A percentile compares a stretch with the other conserved stretches of the same genome.
Evolutionary conservation across 2,797 vertebrate genomes (phyloP).

Genomic region (Choloepus didactylus): DNA sequence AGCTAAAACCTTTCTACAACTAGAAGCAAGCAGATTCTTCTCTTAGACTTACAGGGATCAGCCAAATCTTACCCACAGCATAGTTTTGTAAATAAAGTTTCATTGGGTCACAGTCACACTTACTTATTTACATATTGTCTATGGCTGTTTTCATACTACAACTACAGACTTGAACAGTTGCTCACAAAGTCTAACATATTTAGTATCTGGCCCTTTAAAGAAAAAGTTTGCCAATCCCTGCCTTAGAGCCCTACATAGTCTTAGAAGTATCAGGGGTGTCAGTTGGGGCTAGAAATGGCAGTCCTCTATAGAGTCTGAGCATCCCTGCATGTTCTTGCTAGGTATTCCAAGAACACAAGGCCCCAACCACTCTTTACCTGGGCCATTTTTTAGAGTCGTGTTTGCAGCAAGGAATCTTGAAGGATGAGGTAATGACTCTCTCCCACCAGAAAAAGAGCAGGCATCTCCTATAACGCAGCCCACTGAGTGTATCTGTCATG

Average conservation of each 20-base stretch:
- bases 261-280: not conserved
- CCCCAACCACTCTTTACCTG: not conserved
- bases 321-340: not conserved
- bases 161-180: not conserved
- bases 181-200: not conserved
- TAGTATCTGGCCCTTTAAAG: not conserved
- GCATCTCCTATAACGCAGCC: not conserved
- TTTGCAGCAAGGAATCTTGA: not conserved
- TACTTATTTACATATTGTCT: not conserved
- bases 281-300: not conserved
- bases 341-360: not conserved
- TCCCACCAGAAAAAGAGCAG: not conserved
- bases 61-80: not conserved
- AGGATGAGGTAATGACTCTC: too few species aligned
- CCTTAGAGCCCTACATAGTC: not conserved
- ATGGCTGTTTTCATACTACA: not conserved
- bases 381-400: not conserved
- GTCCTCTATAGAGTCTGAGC: too few species aligned
- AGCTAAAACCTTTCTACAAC: not conserved
- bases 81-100: not conserved
- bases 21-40: not conserved
- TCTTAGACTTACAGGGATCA: not conserved
- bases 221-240: not conserved
- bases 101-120: too few species aligned
- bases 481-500: too few species aligned